A percentile compares a stretch with the other conserved stretches of the same genome.
Evolutionary conservation across 2,113 vertebrate species (phyloP).

Genomic region (Onychostoma macrolepis): DNA sequence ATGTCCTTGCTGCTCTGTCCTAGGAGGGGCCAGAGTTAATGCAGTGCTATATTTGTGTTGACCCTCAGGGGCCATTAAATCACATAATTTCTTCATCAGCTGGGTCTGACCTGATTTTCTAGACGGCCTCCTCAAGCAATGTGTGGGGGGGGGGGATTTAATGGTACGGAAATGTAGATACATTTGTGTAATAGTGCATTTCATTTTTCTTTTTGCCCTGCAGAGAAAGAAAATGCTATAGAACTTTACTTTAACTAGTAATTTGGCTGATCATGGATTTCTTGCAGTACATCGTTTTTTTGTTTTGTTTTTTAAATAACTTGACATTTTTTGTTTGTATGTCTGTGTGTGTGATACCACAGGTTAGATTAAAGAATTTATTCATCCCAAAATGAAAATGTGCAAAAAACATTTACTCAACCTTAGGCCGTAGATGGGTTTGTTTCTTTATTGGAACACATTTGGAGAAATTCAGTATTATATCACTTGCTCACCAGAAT

Average conservation of each 20-base stretch:
- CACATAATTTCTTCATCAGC: constrained; percentile 77
- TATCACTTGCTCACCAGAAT: not conserved
- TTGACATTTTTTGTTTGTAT: no score
- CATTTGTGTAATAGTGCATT: not conserved
- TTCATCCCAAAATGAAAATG: not conserved
- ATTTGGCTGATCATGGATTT: not conserved
- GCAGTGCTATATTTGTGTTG: constrained; percentile 77
- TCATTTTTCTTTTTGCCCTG: not conserved
- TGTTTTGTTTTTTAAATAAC: no score
- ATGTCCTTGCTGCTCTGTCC: constrained; percentile 67
- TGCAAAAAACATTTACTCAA: no score
- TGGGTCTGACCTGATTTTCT: constrained; percentile 76
- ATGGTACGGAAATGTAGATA: constrained; percentile 9
- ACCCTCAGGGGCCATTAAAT: constrained; percentile 78
- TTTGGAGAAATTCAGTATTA: not conserved
- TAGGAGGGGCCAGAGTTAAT: constrained; percentile 63
- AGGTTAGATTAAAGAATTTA: not conserved
- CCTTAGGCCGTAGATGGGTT: no score
- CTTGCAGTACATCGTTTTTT: not conserved
- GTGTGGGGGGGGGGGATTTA: not conserved
- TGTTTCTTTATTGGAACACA: not conserved
- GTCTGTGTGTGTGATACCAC: not conserved
- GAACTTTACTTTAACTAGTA: not conserved
- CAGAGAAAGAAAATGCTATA: constrained; percentile 1
- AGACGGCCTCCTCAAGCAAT: constrained; percentile 66